Conservation (phyloP, 2,888 invertebrate genomes). For the Synergus gifuensis region DNA sequence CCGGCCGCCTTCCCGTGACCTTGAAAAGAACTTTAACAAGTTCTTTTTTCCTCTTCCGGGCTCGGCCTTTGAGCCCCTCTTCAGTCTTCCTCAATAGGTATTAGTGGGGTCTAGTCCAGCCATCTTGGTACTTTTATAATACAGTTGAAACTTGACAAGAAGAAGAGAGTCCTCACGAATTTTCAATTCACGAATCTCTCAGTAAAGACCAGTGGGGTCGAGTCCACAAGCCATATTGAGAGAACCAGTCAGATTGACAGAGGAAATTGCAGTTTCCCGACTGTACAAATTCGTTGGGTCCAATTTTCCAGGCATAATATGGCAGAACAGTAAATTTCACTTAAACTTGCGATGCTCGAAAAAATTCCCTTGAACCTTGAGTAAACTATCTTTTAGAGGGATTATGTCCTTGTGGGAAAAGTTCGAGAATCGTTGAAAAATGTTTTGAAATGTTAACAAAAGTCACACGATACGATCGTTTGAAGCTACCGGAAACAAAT, state of each 20-base stretch:
- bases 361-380: not conserved
- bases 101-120: conserved; percentile 55
- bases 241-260: conserved; percentile 41
- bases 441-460: conserved; percentile 30
- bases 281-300: conserved; percentile 68
- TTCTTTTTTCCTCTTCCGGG: conserved; percentile 44
- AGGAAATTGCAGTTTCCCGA: conserved; percentile 39
- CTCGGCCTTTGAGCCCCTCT: conserved; percentile 14
- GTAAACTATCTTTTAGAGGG: not conserved
- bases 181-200: conserved; percentile 46
- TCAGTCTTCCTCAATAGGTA: conserved; percentile 47
- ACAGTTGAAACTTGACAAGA: conserved; percentile 31
- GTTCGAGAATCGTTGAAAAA: not conserved
- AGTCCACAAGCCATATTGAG: conserved; percentile 67
- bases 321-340: conserved; percentile 34
- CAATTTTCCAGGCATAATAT: conserved; percentile 60
- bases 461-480: conserved; percentile 47
- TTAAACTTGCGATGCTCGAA: not conserved
- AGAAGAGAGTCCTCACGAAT: conserved; percentile 16
- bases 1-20: conserved; percentile 67
- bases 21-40: conserved; percentile 50
- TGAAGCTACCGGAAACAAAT: conserved; percentile 60
- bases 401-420: not conserved
- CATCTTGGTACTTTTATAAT: conserved; percentile 45
- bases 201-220: conserved; percentile 73